Evolutionary conservation across 2,113 vertebrate genomes (phyloP).

Genomic region (Craseonycteris thonglongyai): DNA sequence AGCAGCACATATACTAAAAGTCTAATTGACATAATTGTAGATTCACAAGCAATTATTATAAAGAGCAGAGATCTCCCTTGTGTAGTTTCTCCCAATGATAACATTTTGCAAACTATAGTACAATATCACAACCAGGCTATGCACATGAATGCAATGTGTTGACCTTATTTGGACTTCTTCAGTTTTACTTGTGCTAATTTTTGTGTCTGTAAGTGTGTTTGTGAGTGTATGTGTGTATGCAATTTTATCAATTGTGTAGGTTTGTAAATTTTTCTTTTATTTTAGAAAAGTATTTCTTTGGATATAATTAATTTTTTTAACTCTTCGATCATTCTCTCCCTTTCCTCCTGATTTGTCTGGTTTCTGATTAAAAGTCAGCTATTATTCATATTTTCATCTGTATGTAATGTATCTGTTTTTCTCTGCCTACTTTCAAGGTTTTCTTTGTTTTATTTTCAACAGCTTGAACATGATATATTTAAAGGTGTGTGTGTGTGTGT

Average conservation of each 20-base stretch:
- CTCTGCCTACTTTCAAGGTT: neutral
- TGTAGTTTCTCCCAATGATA: neutral
- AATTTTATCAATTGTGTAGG: neutral
- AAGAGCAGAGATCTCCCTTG: neutral
- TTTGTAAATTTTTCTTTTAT: neutral
- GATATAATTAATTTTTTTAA: neutral
- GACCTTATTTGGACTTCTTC: neutral
- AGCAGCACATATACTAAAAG: too few species aligned
- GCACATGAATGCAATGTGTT: neutral
- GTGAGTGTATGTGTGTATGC: neutral
- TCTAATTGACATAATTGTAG: neutral
- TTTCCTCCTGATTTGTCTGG: neutral
- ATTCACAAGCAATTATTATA: neutral
- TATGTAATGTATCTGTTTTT: neutral
- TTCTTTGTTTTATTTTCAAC: conserved; percentile 36
- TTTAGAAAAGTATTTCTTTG: neutral
- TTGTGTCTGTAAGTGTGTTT: neutral
- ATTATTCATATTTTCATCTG: neutral
- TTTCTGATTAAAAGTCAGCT: neutral
- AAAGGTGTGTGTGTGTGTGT: neutral
- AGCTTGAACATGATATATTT: neutral
- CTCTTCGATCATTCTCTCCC: neutral
- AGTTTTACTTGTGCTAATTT: neutral
- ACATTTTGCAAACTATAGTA: neutral
- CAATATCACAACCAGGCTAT: neutral